Percentiles rank a stretch among this genome's conserved stretches.
phyloP scores from a whole-genome alignment of 2,797 vertebrate genomes.

The Dromococcyx pavoninus region DNA sequence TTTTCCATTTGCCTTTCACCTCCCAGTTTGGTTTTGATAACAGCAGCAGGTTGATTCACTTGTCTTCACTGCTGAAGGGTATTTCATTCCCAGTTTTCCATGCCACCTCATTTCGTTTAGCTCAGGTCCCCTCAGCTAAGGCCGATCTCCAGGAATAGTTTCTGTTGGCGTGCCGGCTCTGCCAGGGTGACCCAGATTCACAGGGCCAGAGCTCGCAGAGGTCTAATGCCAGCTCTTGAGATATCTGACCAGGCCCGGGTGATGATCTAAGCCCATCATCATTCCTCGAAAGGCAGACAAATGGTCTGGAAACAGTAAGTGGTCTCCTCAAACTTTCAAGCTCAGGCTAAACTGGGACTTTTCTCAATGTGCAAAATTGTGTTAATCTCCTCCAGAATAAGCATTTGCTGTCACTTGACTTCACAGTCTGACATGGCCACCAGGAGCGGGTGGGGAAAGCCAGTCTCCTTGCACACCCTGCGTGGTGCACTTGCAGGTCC shows the following conservation, averaged over 20 bases:
- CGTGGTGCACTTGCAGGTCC: background rate
- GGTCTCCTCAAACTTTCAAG: background rate
- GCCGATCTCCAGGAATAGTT: background rate
- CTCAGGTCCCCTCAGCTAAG: background rate
- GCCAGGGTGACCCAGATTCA: background rate
- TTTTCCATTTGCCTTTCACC: background rate
- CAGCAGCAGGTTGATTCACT: background rate
- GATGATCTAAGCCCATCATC: constrained; percentile 25
- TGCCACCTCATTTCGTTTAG: fast-evolving
- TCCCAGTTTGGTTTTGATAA: background rate
- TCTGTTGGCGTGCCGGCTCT: fast-evolving
- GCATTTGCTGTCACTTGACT: background rate
- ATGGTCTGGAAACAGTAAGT: background rate
- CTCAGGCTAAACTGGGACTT: background rate
- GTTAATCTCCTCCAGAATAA: fast-evolving
- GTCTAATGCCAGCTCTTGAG: background rate
- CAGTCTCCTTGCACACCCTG: background rate
- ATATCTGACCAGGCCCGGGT: background rate
- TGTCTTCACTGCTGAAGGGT: background rate
- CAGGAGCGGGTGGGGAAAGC: background rate
- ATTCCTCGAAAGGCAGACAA: background rate
- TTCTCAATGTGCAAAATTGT: background rate
- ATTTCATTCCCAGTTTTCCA: background rate
- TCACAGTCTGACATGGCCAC: fast-evolving
- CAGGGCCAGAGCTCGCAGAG: background rate